Conservation (phyloP, 2,888 invertebrate genomes). For the Trachelus iudaicus region DNA sequence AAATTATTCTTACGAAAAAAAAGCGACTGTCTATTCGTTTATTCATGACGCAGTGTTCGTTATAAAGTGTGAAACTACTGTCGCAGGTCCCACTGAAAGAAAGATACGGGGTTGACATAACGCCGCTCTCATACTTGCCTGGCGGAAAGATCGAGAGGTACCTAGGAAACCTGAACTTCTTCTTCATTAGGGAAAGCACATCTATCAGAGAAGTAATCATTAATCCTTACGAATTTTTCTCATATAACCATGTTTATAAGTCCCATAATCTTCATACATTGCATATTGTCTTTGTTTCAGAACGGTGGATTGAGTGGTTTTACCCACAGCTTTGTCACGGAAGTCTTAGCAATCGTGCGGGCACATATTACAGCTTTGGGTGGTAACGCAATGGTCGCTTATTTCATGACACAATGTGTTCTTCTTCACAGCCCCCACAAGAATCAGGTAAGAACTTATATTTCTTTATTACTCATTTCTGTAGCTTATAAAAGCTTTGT, state of each 20-base stretch:
- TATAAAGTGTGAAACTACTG: background rate
- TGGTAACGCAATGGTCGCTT: conserved; percentile 95
- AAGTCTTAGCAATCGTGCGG: conserved; percentile 91
- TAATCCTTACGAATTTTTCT: conserved; percentile 9
- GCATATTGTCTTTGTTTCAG: conserved; percentile 61
- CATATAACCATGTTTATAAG: background rate
- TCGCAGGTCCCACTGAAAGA: conserved; percentile 65
- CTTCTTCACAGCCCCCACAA: conserved; percentile 94
- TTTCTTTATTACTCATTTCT: conserved; percentile 9
- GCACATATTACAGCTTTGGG: conserved; percentile 94
- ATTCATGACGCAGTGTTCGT: background rate
- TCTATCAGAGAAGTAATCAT: conserved; percentile 81
- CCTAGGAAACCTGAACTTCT: conserved; percentile 91
- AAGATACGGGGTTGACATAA: conserved; percentile 80
- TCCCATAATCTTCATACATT: background rate
- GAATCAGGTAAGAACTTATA: conserved; percentile 81
- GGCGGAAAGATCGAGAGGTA: conserved; percentile 83
- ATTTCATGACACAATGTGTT: conserved; percentile 91
- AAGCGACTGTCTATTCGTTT: background rate
- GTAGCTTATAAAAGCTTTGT: background rate
- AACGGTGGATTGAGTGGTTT: conserved; percentile 94
- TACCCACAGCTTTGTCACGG: conserved; percentile 92
- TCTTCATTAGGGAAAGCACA: conserved; percentile 95
- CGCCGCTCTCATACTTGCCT: conserved; percentile 82
- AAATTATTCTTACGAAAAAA: background rate